A percentile compares a stretch with the other conserved stretches of the same genome.
These are phyloP conservation scores for Dascyllus trimaculatus DNA, from an alignment of 2,113 vertebrate species.

Conservation along the genomic window DNA sequence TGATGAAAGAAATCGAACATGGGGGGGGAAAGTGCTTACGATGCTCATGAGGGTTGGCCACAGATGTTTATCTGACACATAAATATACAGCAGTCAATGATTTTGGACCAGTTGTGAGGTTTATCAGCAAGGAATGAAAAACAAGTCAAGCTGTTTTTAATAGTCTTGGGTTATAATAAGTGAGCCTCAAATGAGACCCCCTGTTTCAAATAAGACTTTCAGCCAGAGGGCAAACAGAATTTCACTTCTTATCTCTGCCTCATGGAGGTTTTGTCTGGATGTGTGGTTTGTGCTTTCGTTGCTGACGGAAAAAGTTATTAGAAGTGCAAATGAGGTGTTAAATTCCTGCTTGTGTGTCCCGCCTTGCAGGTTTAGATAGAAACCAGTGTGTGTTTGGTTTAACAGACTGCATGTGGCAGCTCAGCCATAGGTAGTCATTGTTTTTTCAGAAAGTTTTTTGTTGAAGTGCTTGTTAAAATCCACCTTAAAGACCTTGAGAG, in stretches of 20 bases:
- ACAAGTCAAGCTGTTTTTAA: neutral
- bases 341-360: neutral
- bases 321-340: neutral
- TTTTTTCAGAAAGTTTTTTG: neutral
- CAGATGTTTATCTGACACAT: conserved; percentile 45
- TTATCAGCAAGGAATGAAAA: conserved; percentile 45
- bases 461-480: neutral
- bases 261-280: conserved; percentile 6
- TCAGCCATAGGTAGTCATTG: neutral
- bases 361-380: neutral
- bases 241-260: conserved; percentile 3
- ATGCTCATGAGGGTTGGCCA: conserved; percentile 47
- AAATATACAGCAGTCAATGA: conserved; percentile 33
- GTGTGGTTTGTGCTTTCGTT: conserved; percentile 1
- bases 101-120: conserved; percentile 36
- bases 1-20: conserved; percentile 12
- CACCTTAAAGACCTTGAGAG: neutral
- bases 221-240: conserved; percentile 14
- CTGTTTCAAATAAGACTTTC: conserved; percentile 36
- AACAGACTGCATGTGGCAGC: neutral
- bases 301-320: conserved; percentile 6
- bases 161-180: neutral
- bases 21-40: conserved; percentile 5
- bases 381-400: neutral
- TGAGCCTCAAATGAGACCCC: conserved; percentile 5